A percentile compares a stretch with the other conserved stretches of the same genome.
phyloP scores from a whole-genome alignment of 2,888 invertebrate species.

The Xylota segnis region DNA sequence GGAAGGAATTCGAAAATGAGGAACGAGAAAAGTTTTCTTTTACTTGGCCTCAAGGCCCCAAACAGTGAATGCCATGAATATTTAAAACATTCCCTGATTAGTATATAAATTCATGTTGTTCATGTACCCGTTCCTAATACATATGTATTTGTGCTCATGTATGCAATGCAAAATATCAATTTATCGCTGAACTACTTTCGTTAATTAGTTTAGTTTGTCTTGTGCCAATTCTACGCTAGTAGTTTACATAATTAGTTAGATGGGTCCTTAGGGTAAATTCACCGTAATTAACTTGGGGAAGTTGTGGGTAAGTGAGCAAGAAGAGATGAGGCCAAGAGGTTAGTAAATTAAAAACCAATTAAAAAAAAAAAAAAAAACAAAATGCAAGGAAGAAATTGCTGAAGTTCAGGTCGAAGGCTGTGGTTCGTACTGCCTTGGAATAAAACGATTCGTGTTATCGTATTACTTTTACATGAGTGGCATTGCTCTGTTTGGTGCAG shows the following conservation, averaged over 20 bases:
- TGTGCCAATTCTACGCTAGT: conserved; percentile 39
- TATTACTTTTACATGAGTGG: background rate
- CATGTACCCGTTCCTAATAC: background rate
- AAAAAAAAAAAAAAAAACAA: conserved; percentile 12
- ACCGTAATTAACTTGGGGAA: conserved; percentile 59
- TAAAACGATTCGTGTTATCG: conserved; percentile 9
- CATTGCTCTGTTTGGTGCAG: background rate
- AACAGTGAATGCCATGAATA: conserved; percentile 49
- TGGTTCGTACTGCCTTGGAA: background rate
- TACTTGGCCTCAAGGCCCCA: conserved; percentile 24
- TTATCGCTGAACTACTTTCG: conserved; percentile 62
- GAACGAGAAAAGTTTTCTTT: conserved; percentile 38
- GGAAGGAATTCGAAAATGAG: conserved; percentile 4
- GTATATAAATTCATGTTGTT: conserved; percentile 17
- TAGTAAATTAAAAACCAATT: conserved; percentile 52
- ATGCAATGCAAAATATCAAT: conserved; percentile 62
- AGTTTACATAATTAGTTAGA: conserved; percentile 58
- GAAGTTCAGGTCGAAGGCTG: background rate
- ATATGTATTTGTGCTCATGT: background rate
- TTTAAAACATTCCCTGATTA: conserved; percentile 49
- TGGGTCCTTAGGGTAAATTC: conserved; percentile 44
- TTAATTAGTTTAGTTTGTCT: conserved; percentile 65
- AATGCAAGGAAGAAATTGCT: background rate
- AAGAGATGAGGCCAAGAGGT: conserved; percentile 6
- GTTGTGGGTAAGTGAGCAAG: conserved; percentile 13